Evolutionary conservation across 2,888 invertebrate genomes (phyloP), one percentile per base, ranked within the genome.

Genomic region (Mayetiola destructor): DNA sequence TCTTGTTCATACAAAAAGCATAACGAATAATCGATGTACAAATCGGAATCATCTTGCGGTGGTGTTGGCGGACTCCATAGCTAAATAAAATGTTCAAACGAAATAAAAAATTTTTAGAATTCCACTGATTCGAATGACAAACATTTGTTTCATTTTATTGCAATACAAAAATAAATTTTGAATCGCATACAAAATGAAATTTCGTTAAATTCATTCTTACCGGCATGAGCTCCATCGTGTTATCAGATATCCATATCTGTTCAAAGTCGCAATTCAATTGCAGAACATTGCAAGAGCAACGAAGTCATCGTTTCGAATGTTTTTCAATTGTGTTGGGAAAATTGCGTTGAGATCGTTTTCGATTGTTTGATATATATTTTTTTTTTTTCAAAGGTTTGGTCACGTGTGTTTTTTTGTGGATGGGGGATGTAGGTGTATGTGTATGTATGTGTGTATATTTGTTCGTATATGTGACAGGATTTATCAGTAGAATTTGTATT

Each of bases 31-130:
- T 96, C 95, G 63, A 91, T 82, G 76, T 93, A 93, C 58, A 93
- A 78, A 71, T 96, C 96, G 67, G 85, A 84, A 66, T 93, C 93
- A 69, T 89, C 88, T 69, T 87, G 84, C 12, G 96, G 95, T 59
- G 96, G 96, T 20, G 96, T 96, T 58, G 95, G 96, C 57, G 96
- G 96, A 64, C 89, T 84, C 95, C 96, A 97, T 78, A 92, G 82
- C 94, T 95, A 73, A 64, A 66, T 62, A n/a, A n/a, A n/a, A n/a
- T n/a, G n/a, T n/a, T n/a, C 56, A 55, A 60, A 60, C 57, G 53
- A 60, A 29, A n/a, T 21, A 27, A 52, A 52, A 52, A 29, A 29
- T 52, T n/a, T 29, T 8, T 29, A 16, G n/a, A 37, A 20, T 23
- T 39, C 9, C 6, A 18, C 29, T 29, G n/a, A 42, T 42, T 18